Conservation (phyloP, 2,113 vertebrate species). For the Pseudonaja textilis region DNA sequence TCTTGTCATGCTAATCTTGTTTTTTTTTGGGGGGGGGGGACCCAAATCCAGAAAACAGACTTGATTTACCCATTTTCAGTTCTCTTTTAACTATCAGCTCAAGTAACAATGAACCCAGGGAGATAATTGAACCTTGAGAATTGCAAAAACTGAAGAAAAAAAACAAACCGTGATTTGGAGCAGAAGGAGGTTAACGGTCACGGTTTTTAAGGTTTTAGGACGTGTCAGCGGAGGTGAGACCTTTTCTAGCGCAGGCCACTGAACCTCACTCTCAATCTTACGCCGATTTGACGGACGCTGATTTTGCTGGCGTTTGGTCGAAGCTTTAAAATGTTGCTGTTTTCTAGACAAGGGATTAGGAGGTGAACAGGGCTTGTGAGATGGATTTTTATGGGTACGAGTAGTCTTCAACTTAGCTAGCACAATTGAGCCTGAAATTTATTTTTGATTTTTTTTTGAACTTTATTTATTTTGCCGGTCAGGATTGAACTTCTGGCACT, state of each 20-base stretch:
- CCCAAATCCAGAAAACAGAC: not conserved
- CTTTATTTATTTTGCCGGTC: too few species aligned
- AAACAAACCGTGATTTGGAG: not conserved
- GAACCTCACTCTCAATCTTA: not conserved
- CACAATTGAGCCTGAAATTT: too few species aligned
- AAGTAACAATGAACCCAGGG: not conserved
- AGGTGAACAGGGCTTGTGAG: not conserved
- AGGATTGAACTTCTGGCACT: too few species aligned
- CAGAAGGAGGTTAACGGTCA: not conserved
- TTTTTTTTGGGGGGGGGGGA: accelerated
- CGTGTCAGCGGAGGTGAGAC: not conserved
- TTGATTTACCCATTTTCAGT: not conserved
- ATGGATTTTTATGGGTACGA: not conserved
- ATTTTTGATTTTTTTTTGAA: too few species aligned
- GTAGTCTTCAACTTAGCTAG: too few species aligned
- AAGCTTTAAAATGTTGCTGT: not conserved
- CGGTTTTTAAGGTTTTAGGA: not conserved
- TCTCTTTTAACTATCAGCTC: not conserved
- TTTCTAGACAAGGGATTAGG: not conserved
- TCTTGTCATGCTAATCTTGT: not conserved
- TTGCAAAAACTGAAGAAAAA: not conserved
- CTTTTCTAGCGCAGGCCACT: not conserved
- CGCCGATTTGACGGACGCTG: not conserved
- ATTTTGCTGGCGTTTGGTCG: not conserved
- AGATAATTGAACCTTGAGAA: not conserved